These are phyloP conservation scores for Neuroscelio doddi DNA, from an alignment of 2,888 invertebrate species.

Conservation along the genomic window DNA sequence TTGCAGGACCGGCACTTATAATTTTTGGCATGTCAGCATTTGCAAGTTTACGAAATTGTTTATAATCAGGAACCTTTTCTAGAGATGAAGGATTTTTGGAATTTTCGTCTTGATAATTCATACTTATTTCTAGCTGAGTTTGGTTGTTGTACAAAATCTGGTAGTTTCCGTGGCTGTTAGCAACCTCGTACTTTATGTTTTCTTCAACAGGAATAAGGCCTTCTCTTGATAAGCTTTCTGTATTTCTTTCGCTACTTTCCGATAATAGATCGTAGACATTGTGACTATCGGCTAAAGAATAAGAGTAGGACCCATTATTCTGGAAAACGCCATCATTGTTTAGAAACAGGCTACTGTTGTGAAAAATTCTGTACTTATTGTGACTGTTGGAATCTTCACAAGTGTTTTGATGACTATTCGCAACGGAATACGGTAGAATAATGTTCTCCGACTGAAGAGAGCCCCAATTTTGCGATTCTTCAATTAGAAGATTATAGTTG, in stretches of 20 bases:
- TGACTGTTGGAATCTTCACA: constrained; percentile 51
- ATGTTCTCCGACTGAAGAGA: constrained; percentile 21
- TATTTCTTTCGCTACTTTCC: constrained; percentile 47
- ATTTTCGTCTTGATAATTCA: not conserved
- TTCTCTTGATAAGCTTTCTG: constrained; percentile 31
- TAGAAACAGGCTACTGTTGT: constrained; percentile 32
- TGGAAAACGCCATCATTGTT: constrained; percentile 34
- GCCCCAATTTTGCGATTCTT: constrained; percentile 24
- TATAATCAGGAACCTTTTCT: not conserved
- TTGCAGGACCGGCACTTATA: constrained; percentile 16
- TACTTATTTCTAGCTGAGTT: constrained; percentile 29
- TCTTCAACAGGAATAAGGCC: constrained; percentile 39
- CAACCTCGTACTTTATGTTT: constrained; percentile 58
- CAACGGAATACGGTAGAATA: constrained; percentile 44
- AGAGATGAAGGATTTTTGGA: not conserved
- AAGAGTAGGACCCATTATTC: constrained; percentile 36
- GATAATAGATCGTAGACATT: constrained; percentile 50
- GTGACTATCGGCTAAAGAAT: constrained; percentile 58
- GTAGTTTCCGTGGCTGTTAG: constrained; percentile 63
- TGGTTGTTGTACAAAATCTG: constrained; percentile 57
- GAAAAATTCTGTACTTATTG: constrained; percentile 48
- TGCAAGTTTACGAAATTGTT: constrained; percentile 23
- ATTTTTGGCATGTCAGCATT: constrained; percentile 6
- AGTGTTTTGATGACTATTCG: constrained; percentile 51
- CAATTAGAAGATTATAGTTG: constrained; percentile 48